phyloP scores from a whole-genome alignment of 2,888 invertebrate species.

The Tigriopus californicus region DNA sequence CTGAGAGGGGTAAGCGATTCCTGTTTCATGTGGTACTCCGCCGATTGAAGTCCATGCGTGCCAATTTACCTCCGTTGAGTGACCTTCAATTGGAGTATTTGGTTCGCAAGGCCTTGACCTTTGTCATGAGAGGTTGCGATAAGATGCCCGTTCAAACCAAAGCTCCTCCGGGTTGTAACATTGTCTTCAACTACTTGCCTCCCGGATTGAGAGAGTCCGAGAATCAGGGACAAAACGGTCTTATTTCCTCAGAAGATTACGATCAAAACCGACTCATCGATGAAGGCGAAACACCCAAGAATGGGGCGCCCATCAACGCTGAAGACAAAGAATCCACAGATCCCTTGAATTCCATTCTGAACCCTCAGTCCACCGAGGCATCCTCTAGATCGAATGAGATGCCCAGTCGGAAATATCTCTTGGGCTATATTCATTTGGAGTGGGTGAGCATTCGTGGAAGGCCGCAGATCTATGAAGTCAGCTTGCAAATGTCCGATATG shows the following conservation, averaged over 20 bases:
- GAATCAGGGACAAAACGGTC: neutral
- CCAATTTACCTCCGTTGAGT: neutral
- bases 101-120: neutral
- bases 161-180: neutral
- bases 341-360: slow-evolving; percentile 1
- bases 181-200: slow-evolving; percentile 7
- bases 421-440: neutral
- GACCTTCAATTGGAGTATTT: neutral
- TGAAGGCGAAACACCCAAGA: neutral
- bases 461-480: slow-evolving; percentile 9
- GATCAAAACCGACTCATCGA: neutral
- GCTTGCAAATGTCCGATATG: slow-evolving; percentile 2
- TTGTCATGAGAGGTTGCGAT: neutral
- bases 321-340: neutral
- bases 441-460: neutral
- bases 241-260: neutral
- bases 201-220: slow-evolving; percentile 9
- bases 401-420: slow-evolving; percentile 1
- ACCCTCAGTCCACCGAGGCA: neutral
- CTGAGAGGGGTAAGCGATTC: neutral
- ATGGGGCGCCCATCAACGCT: neutral
- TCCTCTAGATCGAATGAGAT: neutral
- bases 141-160: neutral
- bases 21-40: neutral
- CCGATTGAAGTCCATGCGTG: neutral